Conservation (phyloP, 2,888 invertebrate genomes). For the Oxyscelio sp. region DNA sequence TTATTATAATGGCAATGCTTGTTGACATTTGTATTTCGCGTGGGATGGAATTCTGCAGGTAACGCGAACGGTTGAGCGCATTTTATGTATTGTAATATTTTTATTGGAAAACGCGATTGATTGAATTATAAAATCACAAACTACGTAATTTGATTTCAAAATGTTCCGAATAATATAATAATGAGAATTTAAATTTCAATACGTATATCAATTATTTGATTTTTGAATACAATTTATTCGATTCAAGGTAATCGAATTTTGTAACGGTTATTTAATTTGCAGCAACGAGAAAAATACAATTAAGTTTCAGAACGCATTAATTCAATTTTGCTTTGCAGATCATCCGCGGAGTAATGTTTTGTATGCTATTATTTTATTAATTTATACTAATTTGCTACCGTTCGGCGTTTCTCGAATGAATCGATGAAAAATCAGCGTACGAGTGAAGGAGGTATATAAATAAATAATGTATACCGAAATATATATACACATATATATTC, state of each 20-base stretch:
- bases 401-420: slow-evolving; percentile 66
- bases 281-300: neutral
- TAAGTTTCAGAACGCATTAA: neutral
- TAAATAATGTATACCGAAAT: slow-evolving; percentile 85
- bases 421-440: slow-evolving; percentile 81
- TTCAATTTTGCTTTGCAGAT: neutral
- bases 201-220: slow-evolving; percentile 16
- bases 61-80: slow-evolving; percentile 21
- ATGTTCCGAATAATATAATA: slow-evolving; percentile 12
- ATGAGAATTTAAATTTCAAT: neutral
- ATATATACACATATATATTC: too few species aligned
- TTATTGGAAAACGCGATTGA: slow-evolving; percentile 31
- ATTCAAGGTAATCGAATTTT: slow-evolving; percentile 20
- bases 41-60: slow-evolving; percentile 14
- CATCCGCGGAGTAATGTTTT: neutral
- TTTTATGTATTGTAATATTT: slow-evolving; percentile 40
- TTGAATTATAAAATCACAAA: slow-evolving; percentile 33
- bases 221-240: slow-evolving; percentile 12
- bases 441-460: slow-evolving; percentile 75
- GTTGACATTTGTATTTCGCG: slow-evolving; percentile 26
- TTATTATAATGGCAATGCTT: slow-evolving; percentile 26
- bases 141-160: slow-evolving; percentile 40
- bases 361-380: neutral
- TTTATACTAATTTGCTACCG: slow-evolving; percentile 37
- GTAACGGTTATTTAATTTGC: slow-evolving; percentile 16